These are phyloP conservation scores for Drosophila nikananu DNA, from an alignment of 1,140 invertebrate species.

Conservation along the genomic window DNA sequence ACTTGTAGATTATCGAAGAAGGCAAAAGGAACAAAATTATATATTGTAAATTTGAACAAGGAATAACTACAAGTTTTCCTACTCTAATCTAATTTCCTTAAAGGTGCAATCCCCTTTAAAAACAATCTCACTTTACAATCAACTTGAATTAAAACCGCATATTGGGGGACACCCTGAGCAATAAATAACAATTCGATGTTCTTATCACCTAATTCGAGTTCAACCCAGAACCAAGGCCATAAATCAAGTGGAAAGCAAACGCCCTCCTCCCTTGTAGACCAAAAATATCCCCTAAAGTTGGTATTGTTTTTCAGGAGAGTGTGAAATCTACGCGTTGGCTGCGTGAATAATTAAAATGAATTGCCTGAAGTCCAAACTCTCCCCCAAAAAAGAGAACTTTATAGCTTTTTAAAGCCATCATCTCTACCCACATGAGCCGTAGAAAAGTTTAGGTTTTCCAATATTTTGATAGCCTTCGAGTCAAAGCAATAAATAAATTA, in stretches of 20 bases:
- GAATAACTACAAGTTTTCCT: not conserved
- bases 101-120: constrained; percentile 38
- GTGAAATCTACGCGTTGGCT: constrained; percentile 65
- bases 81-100: not conserved
- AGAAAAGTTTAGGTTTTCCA: constrained; percentile 33
- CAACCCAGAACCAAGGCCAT: constrained; percentile 51
- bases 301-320: constrained; percentile 55
- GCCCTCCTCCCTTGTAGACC: constrained; percentile 7
- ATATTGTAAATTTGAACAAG: not conserved
- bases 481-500: constrained; percentile 78
- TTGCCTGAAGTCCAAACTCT: constrained; percentile 43
- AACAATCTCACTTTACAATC: constrained; percentile 59
- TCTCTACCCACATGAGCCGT: constrained; percentile 22
- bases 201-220: constrained; percentile 71
- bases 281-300: constrained; percentile 18
- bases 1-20: not conserved
- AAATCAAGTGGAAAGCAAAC: constrained; percentile 71
- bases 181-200: constrained; percentile 83
- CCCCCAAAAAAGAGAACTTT: constrained; percentile 33
- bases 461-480: constrained; percentile 71
- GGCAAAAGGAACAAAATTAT: not conserved
- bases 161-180: constrained; percentile 19
- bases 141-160: constrained; percentile 56
- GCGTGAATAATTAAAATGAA: constrained; percentile 83
- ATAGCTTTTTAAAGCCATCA: constrained; percentile 74